Conservation (phyloP, 2,113 vertebrate genomes). For the Microtus oregoni region DNA sequence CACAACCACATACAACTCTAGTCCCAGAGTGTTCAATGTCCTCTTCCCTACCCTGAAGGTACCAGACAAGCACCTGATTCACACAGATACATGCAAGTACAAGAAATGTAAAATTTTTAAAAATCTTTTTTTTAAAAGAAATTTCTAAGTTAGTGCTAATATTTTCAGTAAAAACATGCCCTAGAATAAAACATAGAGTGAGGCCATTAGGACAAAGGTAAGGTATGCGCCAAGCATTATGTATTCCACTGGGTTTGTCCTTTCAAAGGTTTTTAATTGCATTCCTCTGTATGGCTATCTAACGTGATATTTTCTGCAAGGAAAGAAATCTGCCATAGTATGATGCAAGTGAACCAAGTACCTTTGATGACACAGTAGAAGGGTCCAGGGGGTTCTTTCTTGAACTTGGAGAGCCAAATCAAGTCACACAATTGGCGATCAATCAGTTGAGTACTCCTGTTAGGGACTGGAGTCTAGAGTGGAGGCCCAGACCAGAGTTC, state of each 20-base stretch:
- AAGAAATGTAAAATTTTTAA: background rate
- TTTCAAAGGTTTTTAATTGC: conserved; percentile 18
- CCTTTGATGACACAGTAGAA: background rate
- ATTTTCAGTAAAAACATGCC: conserved; percentile 37
- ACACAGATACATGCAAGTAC: background rate
- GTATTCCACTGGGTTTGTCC: background rate
- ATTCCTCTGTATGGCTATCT: background rate
- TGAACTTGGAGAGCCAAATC: background rate
- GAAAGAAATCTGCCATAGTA: background rate
- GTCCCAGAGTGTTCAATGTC: background rate
- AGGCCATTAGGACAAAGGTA: conserved; percentile 7
- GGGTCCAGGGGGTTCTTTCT: background rate
- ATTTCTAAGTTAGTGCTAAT: background rate
- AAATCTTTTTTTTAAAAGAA: background rate
- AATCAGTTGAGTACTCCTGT: background rate
- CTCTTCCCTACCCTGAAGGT: background rate
- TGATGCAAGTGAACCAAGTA: background rate
- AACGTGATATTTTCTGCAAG: background rate
- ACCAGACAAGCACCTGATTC: background rate
- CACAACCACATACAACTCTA: background rate
- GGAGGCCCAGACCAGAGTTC: background rate
- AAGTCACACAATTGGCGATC: background rate
- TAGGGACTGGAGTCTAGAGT: background rate
- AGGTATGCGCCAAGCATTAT: background rate
- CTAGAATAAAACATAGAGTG: background rate